phyloP scores from a whole-genome alignment of 2,113 vertebrate genomes.

The Rattus norvegicus region DNA sequence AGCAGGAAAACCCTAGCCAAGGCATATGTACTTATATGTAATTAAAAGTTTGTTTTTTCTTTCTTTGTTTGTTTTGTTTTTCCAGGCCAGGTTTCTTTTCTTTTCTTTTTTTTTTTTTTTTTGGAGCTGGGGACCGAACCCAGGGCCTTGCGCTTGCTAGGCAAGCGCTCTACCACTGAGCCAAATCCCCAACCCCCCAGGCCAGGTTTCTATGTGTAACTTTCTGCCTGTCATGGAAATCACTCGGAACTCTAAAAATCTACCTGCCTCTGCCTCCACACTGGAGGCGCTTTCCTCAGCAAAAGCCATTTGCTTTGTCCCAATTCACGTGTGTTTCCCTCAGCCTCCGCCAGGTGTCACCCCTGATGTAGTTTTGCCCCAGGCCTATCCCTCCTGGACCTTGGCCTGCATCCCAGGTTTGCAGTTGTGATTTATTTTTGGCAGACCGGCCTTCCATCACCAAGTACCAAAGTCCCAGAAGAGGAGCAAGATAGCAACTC shows the following conservation, averaged over 20 bases:
- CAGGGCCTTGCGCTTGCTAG: too few relatives aligned
- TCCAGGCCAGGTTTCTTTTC: too few relatives aligned
- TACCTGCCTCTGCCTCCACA: background rate
- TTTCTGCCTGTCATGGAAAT: background rate
- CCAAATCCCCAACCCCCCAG: too few relatives aligned
- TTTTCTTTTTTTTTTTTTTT: too few relatives aligned
- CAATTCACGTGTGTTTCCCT: background rate
- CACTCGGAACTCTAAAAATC: background rate
- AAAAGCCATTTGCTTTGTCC: background rate
- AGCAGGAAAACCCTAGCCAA: too few relatives aligned
- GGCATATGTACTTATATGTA: too few relatives aligned
- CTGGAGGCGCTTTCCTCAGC: too few relatives aligned
- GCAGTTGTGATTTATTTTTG: slow-evolving; percentile 80
- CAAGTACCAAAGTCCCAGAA: slow-evolving; percentile 62
- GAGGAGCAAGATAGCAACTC: slow-evolving; percentile 34
- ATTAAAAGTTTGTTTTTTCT: too few relatives aligned
- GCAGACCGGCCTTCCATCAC: slow-evolving; percentile 52
- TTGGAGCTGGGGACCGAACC: too few relatives aligned
- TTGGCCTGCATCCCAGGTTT: slow-evolving; percentile 68
- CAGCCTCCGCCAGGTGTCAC: slow-evolving; percentile 53
- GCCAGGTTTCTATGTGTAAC: background rate
- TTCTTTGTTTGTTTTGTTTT: background rate
- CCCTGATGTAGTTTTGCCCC: background rate
- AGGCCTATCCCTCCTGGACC: background rate
- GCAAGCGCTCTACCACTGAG: too few relatives aligned